phyloP scores from a whole-genome alignment of 2,888 invertebrate species.

The Mallateleia sp. region DNA sequence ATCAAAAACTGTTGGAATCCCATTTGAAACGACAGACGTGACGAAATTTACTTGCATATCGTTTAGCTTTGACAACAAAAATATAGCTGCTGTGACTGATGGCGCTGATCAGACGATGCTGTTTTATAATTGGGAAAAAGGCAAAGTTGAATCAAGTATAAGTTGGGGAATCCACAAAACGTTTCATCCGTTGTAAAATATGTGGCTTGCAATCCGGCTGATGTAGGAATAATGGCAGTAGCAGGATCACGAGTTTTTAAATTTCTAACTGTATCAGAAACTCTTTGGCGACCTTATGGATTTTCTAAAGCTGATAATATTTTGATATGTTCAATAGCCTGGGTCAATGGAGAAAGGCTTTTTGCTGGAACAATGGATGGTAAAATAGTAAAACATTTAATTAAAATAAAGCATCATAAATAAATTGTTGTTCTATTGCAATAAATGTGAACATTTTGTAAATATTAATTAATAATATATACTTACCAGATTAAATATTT shows the following conservation, averaged over 20 bases:
- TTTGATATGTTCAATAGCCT: slow-evolving; percentile 94
- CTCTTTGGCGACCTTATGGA: slow-evolving; percentile 95
- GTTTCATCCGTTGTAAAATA: slow-evolving; percentile 92
- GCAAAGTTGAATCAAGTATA: slow-evolving; percentile 94
- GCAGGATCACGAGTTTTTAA: slow-evolving; percentile 92
- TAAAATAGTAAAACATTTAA: background rate
- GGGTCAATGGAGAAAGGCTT: slow-evolving; percentile 96
- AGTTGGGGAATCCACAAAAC: slow-evolving; percentile 93
- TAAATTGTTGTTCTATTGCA: too few relatives aligned
- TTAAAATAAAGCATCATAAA: too few relatives aligned
- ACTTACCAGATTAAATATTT: too few relatives aligned
- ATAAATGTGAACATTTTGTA: too few relatives aligned
- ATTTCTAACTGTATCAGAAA: slow-evolving; percentile 94
- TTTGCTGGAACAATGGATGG: slow-evolving; percentile 95
- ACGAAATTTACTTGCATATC: slow-evolving; percentile 93
- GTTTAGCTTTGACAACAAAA: slow-evolving; percentile 96
- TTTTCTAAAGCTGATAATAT: slow-evolving; percentile 95
- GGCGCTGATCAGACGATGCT: slow-evolving; percentile 96
- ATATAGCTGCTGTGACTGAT: slow-evolving; percentile 94
- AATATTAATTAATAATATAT: too few relatives aligned
- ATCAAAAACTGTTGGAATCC: slow-evolving; percentile 92
- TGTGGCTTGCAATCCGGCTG: slow-evolving; percentile 94
- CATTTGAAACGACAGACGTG: slow-evolving; percentile 91
- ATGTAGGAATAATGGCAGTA: slow-evolving; percentile 93
- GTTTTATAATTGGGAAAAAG: slow-evolving; percentile 95